Conservation (phyloP, 2,113 vertebrate genomes). For the Rafetus swinhoei region DNA sequence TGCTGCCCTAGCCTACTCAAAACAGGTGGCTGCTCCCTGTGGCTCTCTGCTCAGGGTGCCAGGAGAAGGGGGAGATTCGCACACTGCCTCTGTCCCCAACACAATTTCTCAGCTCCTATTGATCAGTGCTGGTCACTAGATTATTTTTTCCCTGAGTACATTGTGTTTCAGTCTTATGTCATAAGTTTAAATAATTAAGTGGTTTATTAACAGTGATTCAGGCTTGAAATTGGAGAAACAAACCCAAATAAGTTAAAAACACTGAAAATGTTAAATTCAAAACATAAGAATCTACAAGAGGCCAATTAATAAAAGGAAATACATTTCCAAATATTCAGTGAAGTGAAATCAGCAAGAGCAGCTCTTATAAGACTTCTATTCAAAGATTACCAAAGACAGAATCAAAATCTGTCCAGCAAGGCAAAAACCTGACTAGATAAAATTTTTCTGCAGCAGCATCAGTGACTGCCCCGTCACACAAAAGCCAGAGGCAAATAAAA, state of each 20-base stretch:
- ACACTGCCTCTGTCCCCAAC: too few relatives aligned
- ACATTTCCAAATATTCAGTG: neutral
- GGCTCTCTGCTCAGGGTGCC: too few relatives aligned
- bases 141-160: neutral
- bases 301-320: neutral
- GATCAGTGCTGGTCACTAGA: neutral
- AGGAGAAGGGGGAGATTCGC: too few relatives aligned
- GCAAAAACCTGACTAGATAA: neutral
- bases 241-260: neutral
- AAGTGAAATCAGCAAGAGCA: neutral
- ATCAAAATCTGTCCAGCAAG: neutral
- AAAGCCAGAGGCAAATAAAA: slow-evolving; percentile 4
- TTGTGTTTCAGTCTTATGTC: neutral
- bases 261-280: neutral
- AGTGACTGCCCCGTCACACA: neutral
- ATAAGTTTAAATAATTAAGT: neutral
- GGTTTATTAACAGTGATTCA: neutral
- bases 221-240: neutral
- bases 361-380: neutral
- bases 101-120: too few relatives aligned
- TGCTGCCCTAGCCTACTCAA: too few relatives aligned
- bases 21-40: too few relatives aligned
- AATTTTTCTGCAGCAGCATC: neutral
- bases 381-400: neutral
- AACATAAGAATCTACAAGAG: neutral